A percentile compares a stretch with the other conserved stretches of the same genome.
Conservation (phyloP, 1,140 invertebrate genomes). For the Reticulitermes speratus region DNA sequence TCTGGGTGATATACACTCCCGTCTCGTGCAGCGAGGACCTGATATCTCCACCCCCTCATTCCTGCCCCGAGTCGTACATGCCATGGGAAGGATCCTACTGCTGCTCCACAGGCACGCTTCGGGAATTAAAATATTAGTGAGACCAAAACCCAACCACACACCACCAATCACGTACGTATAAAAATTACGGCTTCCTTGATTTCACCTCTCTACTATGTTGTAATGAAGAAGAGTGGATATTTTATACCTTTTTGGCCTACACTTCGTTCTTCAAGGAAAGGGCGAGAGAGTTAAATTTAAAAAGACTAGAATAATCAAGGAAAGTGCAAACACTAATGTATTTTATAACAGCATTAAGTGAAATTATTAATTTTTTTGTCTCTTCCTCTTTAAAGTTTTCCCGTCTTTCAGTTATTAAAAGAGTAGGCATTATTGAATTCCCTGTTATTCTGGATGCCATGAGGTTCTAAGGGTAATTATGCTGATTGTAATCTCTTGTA, state of each 20-base stretch:
- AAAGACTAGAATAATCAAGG: not conserved
- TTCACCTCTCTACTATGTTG: not conserved
- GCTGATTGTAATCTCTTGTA: no score
- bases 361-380: not conserved
- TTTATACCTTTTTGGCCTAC: not conserved
- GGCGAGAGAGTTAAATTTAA: not conserved
- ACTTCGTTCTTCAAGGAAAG: not conserved
- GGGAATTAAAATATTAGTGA: slow-evolving; percentile 17
- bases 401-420: not conserved
- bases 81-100: not conserved
- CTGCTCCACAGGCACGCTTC: not conserved
- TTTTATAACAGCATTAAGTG: not conserved
- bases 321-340: not conserved
- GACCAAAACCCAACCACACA: not conserved
- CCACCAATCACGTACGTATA: not conserved
- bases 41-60: not conserved
- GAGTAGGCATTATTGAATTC: no score
- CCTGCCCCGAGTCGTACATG: not conserved
- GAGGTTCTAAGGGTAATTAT: no score
- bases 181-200: not conserved
- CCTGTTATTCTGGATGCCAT: no score
- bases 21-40: not conserved
- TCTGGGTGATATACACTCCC: not conserved
- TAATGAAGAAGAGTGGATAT: not conserved
- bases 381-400: not conserved